Evolutionary conservation across 2,888 invertebrate species (phyloP), one percentile per base, ranked within the genome.

Genomic region (Sinotaia quadrata): DNA sequence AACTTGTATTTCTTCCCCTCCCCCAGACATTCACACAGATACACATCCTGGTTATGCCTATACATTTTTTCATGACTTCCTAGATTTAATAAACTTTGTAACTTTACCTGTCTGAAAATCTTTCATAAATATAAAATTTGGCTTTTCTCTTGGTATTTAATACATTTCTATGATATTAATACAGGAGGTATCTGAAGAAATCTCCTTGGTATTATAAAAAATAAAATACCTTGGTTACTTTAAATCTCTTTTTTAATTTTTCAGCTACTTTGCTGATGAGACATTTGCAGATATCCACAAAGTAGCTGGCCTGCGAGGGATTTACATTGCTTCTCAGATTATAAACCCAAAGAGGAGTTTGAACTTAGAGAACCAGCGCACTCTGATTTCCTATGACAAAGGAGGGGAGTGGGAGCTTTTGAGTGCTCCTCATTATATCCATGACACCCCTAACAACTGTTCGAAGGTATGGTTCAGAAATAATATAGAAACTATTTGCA

Each of bases 251-350:
- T 21, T 58, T 24, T 44, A 51, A 18, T 44, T 47, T 33, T 59
- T 7, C 86, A 95, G 95, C 81, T 93, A 93, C 75, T 81, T 76
- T 67, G 65, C 75, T 4, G 75, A 79, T 24, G 77, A 94, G 75
- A 90, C 94, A 0, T 96, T 96, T 89, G 94, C 94, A 2, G 96
- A 96, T 85, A 89, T 96, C 0, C 95, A 96, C 87, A 93, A 93
- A 83, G 94, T 97, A 0, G 93, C 94, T 86, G 96, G 96, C 0
- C 89, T 96, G 59, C 91, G 93, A 54, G 96, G 96, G 0, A 94
- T 96, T 78, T 96, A 95, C 89, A 95, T 97, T 74, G 96, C 95
- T 0, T 95, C 95, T 0, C 92, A 93, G 84, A 91, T 95, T 1
- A 78, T 78, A 10, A 88, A 90, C 0, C 7, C 31, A 27, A 61